Percentiles rank a stretch among this genome's conserved stretches.
These are phyloP conservation scores for Desmophyllum pertusum DNA, from an alignment of 92 coral and sea anemone genomes.

Conservation along the genomic window DNA sequence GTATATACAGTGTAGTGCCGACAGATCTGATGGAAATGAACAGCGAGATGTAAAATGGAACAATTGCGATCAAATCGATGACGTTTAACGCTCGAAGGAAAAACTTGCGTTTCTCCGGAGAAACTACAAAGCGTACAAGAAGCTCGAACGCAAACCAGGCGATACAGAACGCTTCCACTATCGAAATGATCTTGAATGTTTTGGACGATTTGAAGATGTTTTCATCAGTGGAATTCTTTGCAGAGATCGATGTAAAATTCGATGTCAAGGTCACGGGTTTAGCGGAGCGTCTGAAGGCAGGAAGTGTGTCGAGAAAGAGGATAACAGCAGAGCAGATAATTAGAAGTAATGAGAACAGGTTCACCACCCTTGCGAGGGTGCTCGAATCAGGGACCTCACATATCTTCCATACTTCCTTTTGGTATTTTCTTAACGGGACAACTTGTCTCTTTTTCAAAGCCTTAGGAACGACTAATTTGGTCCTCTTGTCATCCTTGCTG, in stretches of 20 bases:
- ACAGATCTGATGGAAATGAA: conserved; percentile 9
- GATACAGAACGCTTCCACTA: conserved; percentile 48
- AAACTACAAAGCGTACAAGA: conserved; percentile 41
- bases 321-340: conserved; percentile 35
- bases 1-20: conserved; percentile 29
- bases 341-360: conserved; percentile 23
- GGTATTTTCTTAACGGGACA: conserved; percentile 40
- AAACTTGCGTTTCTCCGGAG: conserved; percentile 53
- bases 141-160: conserved; percentile 62
- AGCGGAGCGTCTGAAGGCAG: background rate
- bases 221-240: background rate
- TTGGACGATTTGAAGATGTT: background rate
- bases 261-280: background rate
- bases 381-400: conserved; percentile 48
- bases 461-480: conserved; percentile 44
- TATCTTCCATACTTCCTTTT: conserved; percentile 58
- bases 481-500: conserved; percentile 23
- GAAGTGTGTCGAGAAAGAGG: conserved; percentile 33
- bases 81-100: conserved; percentile 49
- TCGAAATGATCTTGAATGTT: conserved; percentile 12
- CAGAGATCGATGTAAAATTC: background rate
- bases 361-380: conserved; percentile 10
- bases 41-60: conserved; percentile 58
- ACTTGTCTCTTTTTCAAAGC: conserved; percentile 21
- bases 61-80: conserved; percentile 59